These are phyloP conservation scores for Callopanchax toddi DNA, from an alignment of 2,113 vertebrate species.

Conservation along the genomic window DNA sequence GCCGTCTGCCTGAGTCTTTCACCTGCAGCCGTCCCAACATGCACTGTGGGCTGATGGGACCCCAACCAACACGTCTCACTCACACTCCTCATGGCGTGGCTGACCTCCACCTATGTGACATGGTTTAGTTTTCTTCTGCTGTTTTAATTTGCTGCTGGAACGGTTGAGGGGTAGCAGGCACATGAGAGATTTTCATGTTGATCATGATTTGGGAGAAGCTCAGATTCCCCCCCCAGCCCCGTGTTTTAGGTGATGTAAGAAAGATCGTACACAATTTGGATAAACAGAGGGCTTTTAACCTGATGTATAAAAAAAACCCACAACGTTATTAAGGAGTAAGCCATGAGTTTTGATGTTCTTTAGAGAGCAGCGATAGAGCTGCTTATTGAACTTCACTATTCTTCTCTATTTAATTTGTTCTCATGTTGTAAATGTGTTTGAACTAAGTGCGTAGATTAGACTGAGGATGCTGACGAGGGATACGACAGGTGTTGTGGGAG, in stretches of 20 bases:
- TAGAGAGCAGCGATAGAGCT: slow-evolving; percentile 9
- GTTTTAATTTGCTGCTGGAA: slow-evolving; percentile 49
- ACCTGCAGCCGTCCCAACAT: slow-evolving; percentile 44
- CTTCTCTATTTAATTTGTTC: slow-evolving; percentile 23
- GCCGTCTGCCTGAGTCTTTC: slow-evolving; percentile 61
- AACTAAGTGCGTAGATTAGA: slow-evolving; percentile 18
- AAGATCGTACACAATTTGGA: slow-evolving; percentile 9
- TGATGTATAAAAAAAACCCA: neutral
- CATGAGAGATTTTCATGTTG: slow-evolving; percentile 40
- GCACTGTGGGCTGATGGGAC: slow-evolving; percentile 50
- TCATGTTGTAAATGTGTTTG: slow-evolving; percentile 26
- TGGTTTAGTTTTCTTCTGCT: slow-evolving; percentile 44
- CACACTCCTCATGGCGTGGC: slow-evolving; percentile 30
- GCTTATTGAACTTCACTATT: slow-evolving; percentile 4
- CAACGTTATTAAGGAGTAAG: slow-evolving; percentile 43
- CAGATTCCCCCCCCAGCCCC: neutral
- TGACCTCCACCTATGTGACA: slow-evolving; percentile 17
- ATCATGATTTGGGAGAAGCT: slow-evolving; percentile 39
- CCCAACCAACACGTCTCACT: slow-evolving; percentile 20
- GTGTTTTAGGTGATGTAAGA: neutral
- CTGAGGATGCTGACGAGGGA: slow-evolving; percentile 16
- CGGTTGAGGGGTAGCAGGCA: slow-evolving; percentile 37
- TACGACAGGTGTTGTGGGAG: neutral
- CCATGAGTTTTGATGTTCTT: slow-evolving; percentile 42
- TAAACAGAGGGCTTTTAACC: slow-evolving; percentile 11